Percentiles rank a stretch among this genome's conserved stretches.
Evolutionary conservation across 2,888 invertebrate species (phyloP).

Genomic region (Sphaerophoria taeniata): DNA sequence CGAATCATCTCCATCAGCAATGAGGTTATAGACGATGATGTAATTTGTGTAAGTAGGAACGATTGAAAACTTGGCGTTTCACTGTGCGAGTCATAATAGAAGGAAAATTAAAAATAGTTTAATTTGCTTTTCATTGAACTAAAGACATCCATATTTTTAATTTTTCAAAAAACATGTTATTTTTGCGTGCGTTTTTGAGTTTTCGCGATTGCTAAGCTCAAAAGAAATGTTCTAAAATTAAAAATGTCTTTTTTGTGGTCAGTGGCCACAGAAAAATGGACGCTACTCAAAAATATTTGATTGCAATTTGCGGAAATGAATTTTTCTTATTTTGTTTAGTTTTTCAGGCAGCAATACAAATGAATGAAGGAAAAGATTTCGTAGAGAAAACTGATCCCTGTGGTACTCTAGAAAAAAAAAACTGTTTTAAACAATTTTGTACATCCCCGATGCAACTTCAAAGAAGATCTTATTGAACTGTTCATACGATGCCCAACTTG

Average conservation of each 20-base stretch:
- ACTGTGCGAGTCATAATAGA: background rate
- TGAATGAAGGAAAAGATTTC: too few species aligned
- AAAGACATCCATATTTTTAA: background rate
- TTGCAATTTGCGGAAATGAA: slow-evolving; percentile 33
- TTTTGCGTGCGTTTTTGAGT: background rate
- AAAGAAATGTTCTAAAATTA: slow-evolving; percentile 61
- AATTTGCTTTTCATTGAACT: slow-evolving; percentile 16
- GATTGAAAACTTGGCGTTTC: background rate
- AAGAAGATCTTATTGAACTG: too few species aligned
- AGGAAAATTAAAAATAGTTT: background rate
- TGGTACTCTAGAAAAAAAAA: too few species aligned
- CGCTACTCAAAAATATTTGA: slow-evolving; percentile 5
- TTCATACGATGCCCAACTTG: too few species aligned
- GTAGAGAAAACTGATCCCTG: too few species aligned
- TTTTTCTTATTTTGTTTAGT: too few species aligned
- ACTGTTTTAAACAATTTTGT: too few species aligned
- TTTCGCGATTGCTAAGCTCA: slow-evolving; percentile 42
- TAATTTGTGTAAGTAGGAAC: slow-evolving; percentile 6
- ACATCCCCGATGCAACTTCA: too few species aligned
- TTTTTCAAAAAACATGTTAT: background rate
- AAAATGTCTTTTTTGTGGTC: background rate
- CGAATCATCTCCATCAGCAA: slow-evolving; percentile 26
- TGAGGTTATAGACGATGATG: slow-evolving; percentile 46
- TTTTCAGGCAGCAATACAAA: too few species aligned
- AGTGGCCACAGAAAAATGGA: slow-evolving; percentile 4